Percentiles rank a stretch among this genome's conserved stretches.
Conservation (phyloP, 1,140 invertebrate genomes). For the Pogonus chalceus region DNA sequence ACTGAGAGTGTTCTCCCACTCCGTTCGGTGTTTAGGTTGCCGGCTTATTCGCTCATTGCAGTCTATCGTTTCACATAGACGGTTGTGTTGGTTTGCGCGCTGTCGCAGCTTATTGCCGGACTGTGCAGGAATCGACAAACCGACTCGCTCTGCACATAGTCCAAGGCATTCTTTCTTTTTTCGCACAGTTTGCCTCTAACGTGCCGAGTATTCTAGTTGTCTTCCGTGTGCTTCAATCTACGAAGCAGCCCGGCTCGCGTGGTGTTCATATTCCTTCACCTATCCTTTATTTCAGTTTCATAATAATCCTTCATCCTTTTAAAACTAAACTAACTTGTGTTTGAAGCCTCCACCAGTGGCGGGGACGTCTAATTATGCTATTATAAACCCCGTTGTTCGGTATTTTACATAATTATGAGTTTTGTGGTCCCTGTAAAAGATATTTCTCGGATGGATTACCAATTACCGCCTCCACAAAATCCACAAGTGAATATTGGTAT, state of each 20-base stretch:
- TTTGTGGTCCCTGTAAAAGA: constrained; percentile 31
- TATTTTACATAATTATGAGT: constrained; percentile 29
- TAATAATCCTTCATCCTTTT: constrained; percentile 24
- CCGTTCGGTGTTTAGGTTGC: background rate
- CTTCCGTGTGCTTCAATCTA: no score
- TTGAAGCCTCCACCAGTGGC: no score
- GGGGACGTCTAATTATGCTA: no score
- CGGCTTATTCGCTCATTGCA: background rate
- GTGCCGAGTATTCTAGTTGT: no score
- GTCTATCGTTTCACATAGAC: background rate
- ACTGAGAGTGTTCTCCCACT: background rate
- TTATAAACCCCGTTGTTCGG: no score
- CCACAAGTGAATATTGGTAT: constrained; percentile 37
- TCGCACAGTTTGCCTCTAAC: no score
- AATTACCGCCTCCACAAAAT: constrained; percentile 31
- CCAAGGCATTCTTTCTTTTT: no score
- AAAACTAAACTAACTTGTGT: background rate
- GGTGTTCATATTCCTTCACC: constrained; percentile 5
- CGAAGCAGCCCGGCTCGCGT: background rate
- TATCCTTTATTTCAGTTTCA: constrained; percentile 18
- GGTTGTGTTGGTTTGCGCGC: background rate
- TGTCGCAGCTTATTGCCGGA: background rate
- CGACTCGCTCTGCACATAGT: no score
- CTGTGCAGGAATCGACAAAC: background rate
- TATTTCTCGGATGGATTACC: constrained; percentile 39